These are phyloP conservation scores for Larimichthys crocea DNA, from an alignment of 2,113 vertebrate genomes.

Conservation along the genomic window DNA sequence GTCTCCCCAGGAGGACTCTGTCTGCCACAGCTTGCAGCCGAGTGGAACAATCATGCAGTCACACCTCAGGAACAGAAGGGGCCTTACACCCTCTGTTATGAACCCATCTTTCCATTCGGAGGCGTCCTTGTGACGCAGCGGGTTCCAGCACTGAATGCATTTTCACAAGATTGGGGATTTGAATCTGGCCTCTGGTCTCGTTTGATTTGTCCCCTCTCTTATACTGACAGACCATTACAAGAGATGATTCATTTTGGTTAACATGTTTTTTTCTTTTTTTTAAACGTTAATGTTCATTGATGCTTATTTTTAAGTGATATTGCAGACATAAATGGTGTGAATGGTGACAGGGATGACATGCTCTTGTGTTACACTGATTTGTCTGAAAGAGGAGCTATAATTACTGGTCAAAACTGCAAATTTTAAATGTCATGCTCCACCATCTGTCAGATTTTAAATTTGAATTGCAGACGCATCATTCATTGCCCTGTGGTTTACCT, in stretches of 20 bases:
- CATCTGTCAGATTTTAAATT: background rate
- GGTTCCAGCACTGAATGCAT: slow-evolving; percentile 35
- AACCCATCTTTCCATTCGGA: slow-evolving; percentile 25
- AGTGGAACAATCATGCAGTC: slow-evolving; percentile 70
- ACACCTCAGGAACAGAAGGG: slow-evolving; percentile 66
- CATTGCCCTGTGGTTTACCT: background rate
- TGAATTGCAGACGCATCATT: background rate
- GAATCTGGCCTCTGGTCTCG: slow-evolving; percentile 14
- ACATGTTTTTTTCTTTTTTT: background rate
- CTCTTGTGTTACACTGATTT: background rate
- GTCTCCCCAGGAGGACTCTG: slow-evolving; percentile 56
- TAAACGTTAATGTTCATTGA: background rate
- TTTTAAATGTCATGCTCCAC: background rate
- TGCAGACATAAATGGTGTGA: background rate
- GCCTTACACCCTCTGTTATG: slow-evolving; percentile 21
- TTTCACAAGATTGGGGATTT: slow-evolving; percentile 30
- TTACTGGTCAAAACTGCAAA: background rate
- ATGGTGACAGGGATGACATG: background rate
- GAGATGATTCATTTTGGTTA: background rate
- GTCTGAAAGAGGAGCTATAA: slow-evolving; percentile 2
- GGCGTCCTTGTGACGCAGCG: slow-evolving; percentile 51
- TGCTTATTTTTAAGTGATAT: background rate
- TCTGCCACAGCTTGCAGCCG: slow-evolving; percentile 60
- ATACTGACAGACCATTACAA: background rate
- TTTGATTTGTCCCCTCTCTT: slow-evolving; percentile 3